These are phyloP conservation scores for Sebastes hopkinsi DNA, from an alignment of 2,797 vertebrate species.

Conservation along the genomic window DNA sequence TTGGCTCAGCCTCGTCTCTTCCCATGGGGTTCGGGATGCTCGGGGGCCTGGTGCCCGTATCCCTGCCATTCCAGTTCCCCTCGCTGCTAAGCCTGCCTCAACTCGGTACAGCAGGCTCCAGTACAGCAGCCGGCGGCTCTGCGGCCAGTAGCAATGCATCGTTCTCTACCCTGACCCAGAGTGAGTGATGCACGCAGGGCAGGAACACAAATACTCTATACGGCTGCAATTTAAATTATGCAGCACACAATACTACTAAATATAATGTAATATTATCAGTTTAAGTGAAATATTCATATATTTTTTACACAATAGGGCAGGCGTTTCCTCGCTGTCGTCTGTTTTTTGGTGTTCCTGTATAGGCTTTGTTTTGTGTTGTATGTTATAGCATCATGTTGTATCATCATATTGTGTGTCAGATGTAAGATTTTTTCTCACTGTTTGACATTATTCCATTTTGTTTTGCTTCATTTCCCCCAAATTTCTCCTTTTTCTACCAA, in stretches of 20 bases:
- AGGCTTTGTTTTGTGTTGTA: constrained; percentile 39
- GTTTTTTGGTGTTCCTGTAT: constrained; percentile 16
- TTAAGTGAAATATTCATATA: background rate
- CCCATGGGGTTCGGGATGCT: constrained; percentile 95
- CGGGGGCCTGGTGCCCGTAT: constrained; percentile 94
- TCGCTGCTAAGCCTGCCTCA: constrained; percentile 88
- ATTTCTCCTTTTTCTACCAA: background rate
- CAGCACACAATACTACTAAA: background rate
- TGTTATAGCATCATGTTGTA: constrained; percentile 48
- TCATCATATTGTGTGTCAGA: constrained; percentile 57
- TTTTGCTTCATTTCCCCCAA: constrained; percentile 51
- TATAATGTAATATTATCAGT: background rate
- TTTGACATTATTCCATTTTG: constrained; percentile 69
- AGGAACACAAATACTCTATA: background rate
- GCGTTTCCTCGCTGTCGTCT: background rate
- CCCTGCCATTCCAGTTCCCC: constrained; percentile 96
- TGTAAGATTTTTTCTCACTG: constrained; percentile 46
- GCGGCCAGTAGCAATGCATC: constrained; percentile 90
- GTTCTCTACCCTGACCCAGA: constrained; percentile 90
- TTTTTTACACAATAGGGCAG: background rate
- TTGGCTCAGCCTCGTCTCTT: constrained; percentile 86
- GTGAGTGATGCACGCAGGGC: constrained; percentile 82
- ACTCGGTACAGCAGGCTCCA: constrained; percentile 70
- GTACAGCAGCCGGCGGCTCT: constrained; percentile 83
- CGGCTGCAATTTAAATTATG: background rate